phyloP scores from a whole-genome alignment of 1,140 invertebrate genomes.

The Drosophila miranda region DNA sequence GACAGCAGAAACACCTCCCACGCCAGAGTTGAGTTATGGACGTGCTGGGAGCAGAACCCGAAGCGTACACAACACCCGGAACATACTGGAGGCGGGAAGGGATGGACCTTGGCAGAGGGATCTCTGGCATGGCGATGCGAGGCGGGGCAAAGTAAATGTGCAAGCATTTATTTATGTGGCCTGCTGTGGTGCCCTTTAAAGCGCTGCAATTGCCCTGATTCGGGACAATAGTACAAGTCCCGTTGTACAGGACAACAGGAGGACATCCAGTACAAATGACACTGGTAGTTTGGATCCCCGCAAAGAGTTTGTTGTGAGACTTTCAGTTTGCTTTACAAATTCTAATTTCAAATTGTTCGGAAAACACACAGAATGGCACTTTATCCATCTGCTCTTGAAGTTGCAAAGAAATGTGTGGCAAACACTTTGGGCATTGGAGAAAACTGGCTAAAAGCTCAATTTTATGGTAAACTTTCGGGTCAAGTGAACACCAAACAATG shows the following conservation, averaged over 20 bases:
- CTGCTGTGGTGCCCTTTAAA: constrained; percentile 72
- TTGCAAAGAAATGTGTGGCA: constrained; percentile 62
- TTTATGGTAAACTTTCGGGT: constrained; percentile 43
- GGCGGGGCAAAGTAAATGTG: constrained; percentile 70
- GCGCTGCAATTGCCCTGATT: constrained; percentile 74
- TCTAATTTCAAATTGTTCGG: constrained; percentile 56
- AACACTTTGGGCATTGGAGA: constrained; percentile 26
- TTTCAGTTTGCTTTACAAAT: constrained; percentile 34
- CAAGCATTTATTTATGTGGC: constrained; percentile 80
- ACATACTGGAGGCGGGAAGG: neutral
- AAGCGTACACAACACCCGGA: constrained; percentile 48
- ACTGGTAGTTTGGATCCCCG: constrained; percentile 13
- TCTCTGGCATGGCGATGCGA: too few relatives aligned
- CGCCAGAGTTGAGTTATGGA: constrained; percentile 73
- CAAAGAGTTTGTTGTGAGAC: constrained; percentile 11
- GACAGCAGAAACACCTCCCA: constrained; percentile 35
- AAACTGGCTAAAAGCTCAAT: constrained; percentile 51
- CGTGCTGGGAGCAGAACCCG: constrained; percentile 71
- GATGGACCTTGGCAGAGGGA: constrained; percentile 6
- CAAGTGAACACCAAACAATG: too few relatives aligned
- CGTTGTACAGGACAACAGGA: constrained; percentile 17
- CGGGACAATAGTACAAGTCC: constrained; percentile 23
- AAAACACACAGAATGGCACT: constrained; percentile 36
- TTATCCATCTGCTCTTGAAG: constrained; percentile 36
- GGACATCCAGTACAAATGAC: constrained; percentile 59